A percentile compares a stretch with the other conserved stretches of the same genome.
These are phyloP conservation scores for Bos javanicus DNA, from an alignment of 2,113 vertebrate species.

Conservation along the genomic window DNA sequence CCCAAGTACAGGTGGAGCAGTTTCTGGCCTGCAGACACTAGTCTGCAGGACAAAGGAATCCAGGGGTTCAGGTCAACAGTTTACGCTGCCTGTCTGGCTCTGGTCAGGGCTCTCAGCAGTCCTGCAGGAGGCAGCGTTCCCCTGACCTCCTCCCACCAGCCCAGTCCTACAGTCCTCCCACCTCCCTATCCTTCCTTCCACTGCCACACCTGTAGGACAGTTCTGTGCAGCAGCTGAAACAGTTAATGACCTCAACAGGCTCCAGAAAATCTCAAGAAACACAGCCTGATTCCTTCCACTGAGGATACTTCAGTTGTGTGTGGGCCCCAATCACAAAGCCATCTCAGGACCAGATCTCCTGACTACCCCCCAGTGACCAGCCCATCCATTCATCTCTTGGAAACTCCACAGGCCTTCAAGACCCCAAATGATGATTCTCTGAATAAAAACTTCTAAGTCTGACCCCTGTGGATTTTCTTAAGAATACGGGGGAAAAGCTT, in stretches of 20 bases:
- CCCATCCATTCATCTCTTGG: background rate
- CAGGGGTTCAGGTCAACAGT: background rate
- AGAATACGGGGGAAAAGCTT: background rate
- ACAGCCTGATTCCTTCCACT: background rate
- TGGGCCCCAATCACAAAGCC: background rate
- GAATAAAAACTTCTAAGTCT: slow-evolving; percentile 25
- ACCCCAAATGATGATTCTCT: background rate
- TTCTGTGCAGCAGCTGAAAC: background rate
- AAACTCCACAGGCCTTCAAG: background rate
- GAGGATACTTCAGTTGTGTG: background rate
- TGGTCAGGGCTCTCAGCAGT: background rate
- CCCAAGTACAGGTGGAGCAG: background rate
- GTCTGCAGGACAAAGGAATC: background rate
- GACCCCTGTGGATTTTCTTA: background rate
- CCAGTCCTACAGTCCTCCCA: background rate
- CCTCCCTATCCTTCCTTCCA: background rate
- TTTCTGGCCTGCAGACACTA: background rate
- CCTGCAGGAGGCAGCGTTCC: background rate
- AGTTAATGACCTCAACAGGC: background rate
- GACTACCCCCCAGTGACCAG: background rate
- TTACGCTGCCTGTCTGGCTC: background rate
- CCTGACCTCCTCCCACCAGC: background rate
- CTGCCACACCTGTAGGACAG: background rate
- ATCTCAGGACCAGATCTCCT: background rate
- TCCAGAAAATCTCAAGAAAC: background rate